phyloP scores from a whole-genome alignment of 2,888 invertebrate species.

The Brachycybe producta region DNA sequence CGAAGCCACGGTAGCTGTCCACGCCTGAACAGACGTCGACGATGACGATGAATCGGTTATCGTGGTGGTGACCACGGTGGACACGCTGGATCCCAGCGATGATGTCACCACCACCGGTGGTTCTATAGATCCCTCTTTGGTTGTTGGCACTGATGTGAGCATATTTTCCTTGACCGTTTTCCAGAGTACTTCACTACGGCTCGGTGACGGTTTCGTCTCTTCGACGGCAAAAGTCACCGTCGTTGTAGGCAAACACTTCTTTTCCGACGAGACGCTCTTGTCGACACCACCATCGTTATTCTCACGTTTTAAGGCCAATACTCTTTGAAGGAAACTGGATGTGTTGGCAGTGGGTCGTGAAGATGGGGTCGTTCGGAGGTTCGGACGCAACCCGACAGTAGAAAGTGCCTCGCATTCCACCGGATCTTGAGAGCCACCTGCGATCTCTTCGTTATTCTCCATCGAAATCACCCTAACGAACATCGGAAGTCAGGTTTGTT shows the following conservation, averaged over 20 bases:
- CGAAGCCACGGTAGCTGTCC: constrained; percentile 65
- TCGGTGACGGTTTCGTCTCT: constrained; percentile 42
- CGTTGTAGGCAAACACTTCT: too few species aligned
- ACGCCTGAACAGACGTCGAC: constrained; percentile 51
- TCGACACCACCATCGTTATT: background rate
- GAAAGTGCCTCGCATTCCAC: too few species aligned
- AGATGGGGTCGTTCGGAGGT: background rate
- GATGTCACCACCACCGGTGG: too few species aligned
- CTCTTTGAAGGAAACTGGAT: constrained; percentile 16
- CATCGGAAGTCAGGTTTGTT: background rate
- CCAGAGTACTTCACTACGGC: too few species aligned
- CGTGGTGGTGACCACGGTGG: constrained; percentile 15
- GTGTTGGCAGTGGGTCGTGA: too few species aligned
- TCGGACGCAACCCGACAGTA: too few species aligned
- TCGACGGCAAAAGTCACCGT: constrained; percentile 29
- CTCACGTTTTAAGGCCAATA: constrained; percentile 11
- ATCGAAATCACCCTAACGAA: background rate
- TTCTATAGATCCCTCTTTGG: too few species aligned
- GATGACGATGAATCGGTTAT: constrained; percentile 18
- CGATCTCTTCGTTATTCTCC: background rate
- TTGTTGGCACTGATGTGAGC: too few species aligned
- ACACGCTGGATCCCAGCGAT: constrained; percentile 43
- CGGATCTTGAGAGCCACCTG: too few species aligned
- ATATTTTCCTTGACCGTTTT: too few species aligned
- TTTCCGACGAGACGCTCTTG: too few species aligned